phyloP scores from a whole-genome alignment of 2,113 vertebrate species.

The human region DNA sequence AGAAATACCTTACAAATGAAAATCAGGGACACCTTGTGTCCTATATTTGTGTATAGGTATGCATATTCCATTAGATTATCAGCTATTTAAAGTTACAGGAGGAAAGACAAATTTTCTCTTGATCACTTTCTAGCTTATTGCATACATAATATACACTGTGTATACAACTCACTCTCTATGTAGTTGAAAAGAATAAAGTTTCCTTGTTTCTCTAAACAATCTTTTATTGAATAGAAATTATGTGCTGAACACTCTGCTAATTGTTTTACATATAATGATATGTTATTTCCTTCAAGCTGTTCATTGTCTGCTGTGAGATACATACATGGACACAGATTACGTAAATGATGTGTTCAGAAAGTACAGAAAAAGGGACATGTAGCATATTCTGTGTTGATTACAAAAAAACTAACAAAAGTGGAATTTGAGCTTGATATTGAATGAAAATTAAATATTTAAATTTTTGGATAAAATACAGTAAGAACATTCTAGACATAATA shows the following conservation, averaged over 20 bases:
- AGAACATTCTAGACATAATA: not conserved
- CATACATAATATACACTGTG: not conserved
- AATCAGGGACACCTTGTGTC: not conserved
- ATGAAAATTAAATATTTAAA: not conserved
- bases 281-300: not conserved
- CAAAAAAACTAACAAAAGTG: not conserved
- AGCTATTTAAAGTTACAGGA: not conserved
- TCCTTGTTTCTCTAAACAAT: not conserved
- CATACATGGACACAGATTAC: not conserved
- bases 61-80: not conserved
- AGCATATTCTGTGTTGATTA: not conserved
- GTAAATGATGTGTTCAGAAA: not conserved
- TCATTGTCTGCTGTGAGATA: not conserved
- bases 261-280: not conserved
- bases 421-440: not conserved
- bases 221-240: not conserved
- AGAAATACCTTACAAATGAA: not conserved
- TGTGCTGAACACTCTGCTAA: not conserved
- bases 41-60: not conserved
- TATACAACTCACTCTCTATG: not conserved
- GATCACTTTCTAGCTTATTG: not conserved
- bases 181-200: not conserved
- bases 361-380: not conserved
- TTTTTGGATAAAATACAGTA: not conserved
- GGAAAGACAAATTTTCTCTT: not conserved